These are phyloP conservation scores for Zosterops lateralis DNA, from an alignment of 2,113 vertebrate genomes.

Conservation along the genomic window DNA sequence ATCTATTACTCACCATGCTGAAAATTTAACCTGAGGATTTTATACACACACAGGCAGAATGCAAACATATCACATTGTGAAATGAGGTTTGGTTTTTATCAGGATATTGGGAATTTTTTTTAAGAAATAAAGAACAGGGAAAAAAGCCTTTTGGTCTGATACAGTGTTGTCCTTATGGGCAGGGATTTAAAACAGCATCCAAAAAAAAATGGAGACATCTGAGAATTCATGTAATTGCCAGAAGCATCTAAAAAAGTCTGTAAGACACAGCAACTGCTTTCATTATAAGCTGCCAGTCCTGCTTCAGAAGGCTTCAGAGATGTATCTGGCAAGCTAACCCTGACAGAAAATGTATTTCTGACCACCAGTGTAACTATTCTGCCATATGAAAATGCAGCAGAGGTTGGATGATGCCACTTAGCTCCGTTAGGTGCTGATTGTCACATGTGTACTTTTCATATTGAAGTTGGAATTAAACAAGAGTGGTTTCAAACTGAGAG, in stretches of 20 bases:
- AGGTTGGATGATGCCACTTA: neutral
- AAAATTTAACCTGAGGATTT: neutral
- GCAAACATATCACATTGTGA: neutral
- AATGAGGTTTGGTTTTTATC: neutral
- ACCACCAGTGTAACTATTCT: neutral
- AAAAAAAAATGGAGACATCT: neutral
- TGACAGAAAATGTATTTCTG: neutral
- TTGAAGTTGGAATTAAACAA: neutral
- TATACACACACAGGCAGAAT: neutral
- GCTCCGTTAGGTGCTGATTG: neutral
- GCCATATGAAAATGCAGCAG: neutral
- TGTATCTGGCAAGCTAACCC: neutral
- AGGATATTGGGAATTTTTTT: neutral
- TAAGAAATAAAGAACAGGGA: neutral
- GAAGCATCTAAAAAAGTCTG: neutral
- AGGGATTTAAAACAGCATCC: neutral
- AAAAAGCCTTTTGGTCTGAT: neutral
- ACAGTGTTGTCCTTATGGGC: neutral
- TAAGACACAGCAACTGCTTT: neutral
- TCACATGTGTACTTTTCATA: neutral
- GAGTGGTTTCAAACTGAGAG: neutral
- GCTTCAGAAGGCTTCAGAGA: neutral
- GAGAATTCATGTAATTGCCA: neutral
- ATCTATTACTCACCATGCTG: neutral
- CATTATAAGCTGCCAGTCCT: neutral